Base-by-base conservation (phyloP, 2,888 invertebrate species). In the Eupithecia exiguata region DNA sequence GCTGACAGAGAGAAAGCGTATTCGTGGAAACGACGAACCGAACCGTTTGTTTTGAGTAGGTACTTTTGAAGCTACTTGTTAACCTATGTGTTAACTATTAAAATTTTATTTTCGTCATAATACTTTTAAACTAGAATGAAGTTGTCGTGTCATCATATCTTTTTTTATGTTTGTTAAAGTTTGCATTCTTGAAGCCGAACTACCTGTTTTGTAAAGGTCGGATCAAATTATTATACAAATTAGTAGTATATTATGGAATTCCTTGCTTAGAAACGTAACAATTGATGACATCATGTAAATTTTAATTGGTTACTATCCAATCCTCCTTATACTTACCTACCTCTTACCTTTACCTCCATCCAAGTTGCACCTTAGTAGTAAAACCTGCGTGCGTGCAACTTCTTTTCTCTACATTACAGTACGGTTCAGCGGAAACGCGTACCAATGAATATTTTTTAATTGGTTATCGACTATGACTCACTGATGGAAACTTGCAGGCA, bases 1-100 rank as follows among this genome's bases (percentile, higher is more conserved):
- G 88, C 86, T 83, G 85, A 79, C 82, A 84, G 78, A 84, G 92
- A 90, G 92, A 92, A 92, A 92, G 93, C 92, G 84, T 84, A 86
- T 93, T 92, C 92, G 87, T 83, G 86, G 90, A 91, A 91, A 87
- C 83, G 85, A 88, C 87, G 86, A 83, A 84, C 84, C 83, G 81
- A 81, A 82, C 81, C 81, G 81, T 76, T 78, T 76, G 77, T 72
- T 79, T 77, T 77, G 74, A 70, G 73, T n/a, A n/a, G n/a, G n/a
- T 71, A 70, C 74, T 74, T 71, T 74, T 46, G 63, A 74, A 71
- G 76, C 75, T 75, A 74, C 78, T 80, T 78, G 76, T 78, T 74
- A 78, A 75, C 71, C 69, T 76, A 73, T 70, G 70, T 69, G 40
- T 71, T 53, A 71, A 66, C 66, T 66, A 40, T 40, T 38, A 66